phyloP scores from a whole-genome alignment of 2,888 invertebrate genomes.

The Epinotia bilunana region DNA sequence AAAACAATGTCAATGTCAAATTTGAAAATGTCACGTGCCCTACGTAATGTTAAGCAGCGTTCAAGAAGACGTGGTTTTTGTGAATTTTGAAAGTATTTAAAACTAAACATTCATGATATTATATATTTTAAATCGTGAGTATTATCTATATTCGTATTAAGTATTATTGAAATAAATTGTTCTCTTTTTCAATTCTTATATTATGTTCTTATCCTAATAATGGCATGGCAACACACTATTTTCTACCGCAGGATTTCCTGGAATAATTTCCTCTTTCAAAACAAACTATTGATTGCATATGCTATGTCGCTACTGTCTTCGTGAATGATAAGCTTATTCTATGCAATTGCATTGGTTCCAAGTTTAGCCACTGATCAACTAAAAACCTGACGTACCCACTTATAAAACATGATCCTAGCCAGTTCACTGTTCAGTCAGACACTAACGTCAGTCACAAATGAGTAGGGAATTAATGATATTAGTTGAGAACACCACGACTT shows the following conservation, averaged over 20 bases:
- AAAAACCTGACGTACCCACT: background rate
- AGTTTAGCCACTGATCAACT: background rate
- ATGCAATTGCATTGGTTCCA: background rate
- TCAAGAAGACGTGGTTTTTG: conserved; percentile 13
- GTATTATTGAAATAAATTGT: background rate
- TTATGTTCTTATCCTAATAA: background rate
- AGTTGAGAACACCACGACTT: too few species aligned
- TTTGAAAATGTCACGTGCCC: conserved; percentile 19
- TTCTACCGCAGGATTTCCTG: background rate
- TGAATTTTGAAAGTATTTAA: background rate
- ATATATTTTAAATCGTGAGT: background rate
- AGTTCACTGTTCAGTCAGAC: too few species aligned
- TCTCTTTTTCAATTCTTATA: background rate
- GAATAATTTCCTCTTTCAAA: background rate
- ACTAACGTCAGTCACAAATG: too few species aligned
- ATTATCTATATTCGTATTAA: background rate
- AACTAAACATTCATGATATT: too few species aligned
- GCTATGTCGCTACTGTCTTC: background rate
- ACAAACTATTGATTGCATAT: background rate
- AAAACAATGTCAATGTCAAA: conserved; percentile 31
- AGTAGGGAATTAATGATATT: too few species aligned
- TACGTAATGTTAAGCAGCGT: background rate
- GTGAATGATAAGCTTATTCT: background rate
- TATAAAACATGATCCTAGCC: background rate
- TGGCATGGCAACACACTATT: background rate